Conservation (phyloP, 2,113 vertebrate species). For the Ptychochromis oligacanthus region DNA sequence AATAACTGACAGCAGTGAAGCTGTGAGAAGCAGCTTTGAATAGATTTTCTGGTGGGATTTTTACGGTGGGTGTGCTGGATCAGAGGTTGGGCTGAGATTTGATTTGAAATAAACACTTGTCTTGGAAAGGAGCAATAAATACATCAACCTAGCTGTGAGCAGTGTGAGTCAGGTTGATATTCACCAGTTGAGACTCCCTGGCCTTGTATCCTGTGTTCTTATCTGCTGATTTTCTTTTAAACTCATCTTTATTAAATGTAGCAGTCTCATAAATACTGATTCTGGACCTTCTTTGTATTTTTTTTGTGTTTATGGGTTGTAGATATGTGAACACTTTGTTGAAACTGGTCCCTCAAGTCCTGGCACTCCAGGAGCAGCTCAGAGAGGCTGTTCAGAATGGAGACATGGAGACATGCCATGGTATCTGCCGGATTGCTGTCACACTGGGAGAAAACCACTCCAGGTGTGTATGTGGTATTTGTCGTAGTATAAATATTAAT, state of each 20-base stretch:
- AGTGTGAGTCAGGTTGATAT: conserved; percentile 20
- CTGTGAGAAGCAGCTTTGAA: conserved; percentile 38
- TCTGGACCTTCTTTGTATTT: neutral
- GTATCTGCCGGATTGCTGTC: conserved; percentile 95
- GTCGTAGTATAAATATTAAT: neutral
- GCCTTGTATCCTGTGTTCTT: neutral
- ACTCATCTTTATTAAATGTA: neutral
- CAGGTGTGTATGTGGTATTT: conserved; percentile 81
- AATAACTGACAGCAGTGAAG: conserved; percentile 50
- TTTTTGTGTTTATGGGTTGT: conserved; percentile 10
- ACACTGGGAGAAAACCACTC: conserved; percentile 97
- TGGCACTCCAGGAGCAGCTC: conserved; percentile 95
- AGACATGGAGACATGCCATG: conserved; percentile 98
- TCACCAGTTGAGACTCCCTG: neutral
- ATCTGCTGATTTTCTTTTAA: accelerated
- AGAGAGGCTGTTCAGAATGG: conserved; percentile 94
- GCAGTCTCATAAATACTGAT: neutral
- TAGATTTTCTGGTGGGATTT: conserved; percentile 51
- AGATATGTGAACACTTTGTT: conserved; percentile 98
- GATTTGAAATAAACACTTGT: conserved; percentile 51
- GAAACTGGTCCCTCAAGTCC: conserved; percentile 93
- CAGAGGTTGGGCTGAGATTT: conserved; percentile 43
- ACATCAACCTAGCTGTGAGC: conserved; percentile 37
- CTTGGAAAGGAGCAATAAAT: conserved; percentile 48
- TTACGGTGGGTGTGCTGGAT: conserved; percentile 46